phyloP scores from a whole-genome alignment of 2,797 vertebrate species.

The Bufotes viridis region DNA sequence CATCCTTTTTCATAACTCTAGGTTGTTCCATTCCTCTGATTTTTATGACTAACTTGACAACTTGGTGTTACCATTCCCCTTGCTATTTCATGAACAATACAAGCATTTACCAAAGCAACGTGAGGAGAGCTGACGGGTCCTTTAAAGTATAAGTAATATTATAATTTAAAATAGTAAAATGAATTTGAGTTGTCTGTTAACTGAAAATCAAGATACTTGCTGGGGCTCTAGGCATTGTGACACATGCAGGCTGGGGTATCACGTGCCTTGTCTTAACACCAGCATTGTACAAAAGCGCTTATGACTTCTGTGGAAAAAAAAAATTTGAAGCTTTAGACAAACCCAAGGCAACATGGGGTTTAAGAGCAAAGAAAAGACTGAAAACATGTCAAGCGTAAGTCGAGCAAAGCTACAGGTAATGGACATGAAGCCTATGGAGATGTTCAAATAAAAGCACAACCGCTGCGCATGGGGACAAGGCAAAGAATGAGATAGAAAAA shows the following conservation, averaged over 20 bases:
- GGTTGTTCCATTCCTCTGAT: too few relatives aligned
- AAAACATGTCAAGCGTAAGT: constrained; percentile 51
- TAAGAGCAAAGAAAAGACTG: constrained; percentile 43
- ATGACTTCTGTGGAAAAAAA: background rate
- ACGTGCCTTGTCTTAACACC: background rate
- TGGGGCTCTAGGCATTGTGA: background rate
- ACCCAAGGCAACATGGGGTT: constrained; percentile 6
- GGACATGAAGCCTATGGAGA: constrained; percentile 28
- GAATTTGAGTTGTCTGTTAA: background rate
- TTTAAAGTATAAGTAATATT: background rate
- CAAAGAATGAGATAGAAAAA: background rate
- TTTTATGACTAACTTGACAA: too few relatives aligned
- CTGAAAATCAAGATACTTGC: background rate
- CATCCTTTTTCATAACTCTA: too few relatives aligned
- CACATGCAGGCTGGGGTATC: background rate
- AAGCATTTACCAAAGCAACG: too few relatives aligned
- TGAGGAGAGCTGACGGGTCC: too few relatives aligned
- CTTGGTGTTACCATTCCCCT: too few relatives aligned
- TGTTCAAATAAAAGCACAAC: constrained; percentile 13
- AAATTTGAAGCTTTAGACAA: background rate
- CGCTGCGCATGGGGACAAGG: constrained; percentile 33
- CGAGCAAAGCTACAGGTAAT: constrained; percentile 39
- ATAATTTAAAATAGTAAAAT: background rate
- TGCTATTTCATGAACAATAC: too few relatives aligned
- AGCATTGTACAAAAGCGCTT: background rate